Percentiles rank a stretch among this genome's conserved stretches.
These are phyloP conservation scores for Rana temporaria DNA, from an alignment of 2,113 vertebrate genomes.

Conservation along the genomic window DNA sequence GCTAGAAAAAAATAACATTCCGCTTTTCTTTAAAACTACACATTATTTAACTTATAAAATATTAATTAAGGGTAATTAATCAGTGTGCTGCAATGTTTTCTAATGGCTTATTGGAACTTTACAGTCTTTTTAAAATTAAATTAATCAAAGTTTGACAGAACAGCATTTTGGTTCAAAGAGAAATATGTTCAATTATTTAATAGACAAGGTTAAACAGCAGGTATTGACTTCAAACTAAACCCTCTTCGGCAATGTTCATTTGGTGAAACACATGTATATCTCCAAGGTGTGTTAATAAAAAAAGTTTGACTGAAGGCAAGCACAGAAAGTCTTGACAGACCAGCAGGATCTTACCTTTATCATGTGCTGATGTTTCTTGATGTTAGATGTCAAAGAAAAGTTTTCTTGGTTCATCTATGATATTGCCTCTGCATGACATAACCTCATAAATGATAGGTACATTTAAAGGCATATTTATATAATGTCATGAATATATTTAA, in stretches of 20 bases:
- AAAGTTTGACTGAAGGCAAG: conserved; percentile 8
- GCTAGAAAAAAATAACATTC: conserved; percentile 74
- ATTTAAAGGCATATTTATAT: too few relatives aligned
- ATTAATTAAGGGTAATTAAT: conserved; percentile 81
- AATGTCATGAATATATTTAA: too few relatives aligned
- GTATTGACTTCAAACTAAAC: conserved; percentile 63
- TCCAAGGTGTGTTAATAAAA: background rate
- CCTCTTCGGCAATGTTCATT: conserved; percentile 59
- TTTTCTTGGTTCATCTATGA: background rate
- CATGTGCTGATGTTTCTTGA: background rate
- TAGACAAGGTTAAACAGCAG: conserved; percentile 65
- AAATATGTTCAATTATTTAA: conserved; percentile 71
- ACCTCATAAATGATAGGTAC: background rate
- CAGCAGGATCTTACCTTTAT: background rate
- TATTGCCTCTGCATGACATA: background rate
- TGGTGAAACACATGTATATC: conserved; percentile 49
- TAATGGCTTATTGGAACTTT: conserved; percentile 66
- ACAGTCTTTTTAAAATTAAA: conserved; percentile 63
- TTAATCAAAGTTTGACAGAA: too few relatives aligned
- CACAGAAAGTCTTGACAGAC: background rate
- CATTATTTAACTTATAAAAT: conserved; percentile 84
- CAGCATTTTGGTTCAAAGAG: too few relatives aligned
- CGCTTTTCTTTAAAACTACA: conserved; percentile 81
- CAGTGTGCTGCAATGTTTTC: conserved; percentile 66
- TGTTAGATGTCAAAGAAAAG: background rate